Base-by-base conservation (phyloP, 1,140 invertebrate genomes). In the Lithobius niger region DNA sequence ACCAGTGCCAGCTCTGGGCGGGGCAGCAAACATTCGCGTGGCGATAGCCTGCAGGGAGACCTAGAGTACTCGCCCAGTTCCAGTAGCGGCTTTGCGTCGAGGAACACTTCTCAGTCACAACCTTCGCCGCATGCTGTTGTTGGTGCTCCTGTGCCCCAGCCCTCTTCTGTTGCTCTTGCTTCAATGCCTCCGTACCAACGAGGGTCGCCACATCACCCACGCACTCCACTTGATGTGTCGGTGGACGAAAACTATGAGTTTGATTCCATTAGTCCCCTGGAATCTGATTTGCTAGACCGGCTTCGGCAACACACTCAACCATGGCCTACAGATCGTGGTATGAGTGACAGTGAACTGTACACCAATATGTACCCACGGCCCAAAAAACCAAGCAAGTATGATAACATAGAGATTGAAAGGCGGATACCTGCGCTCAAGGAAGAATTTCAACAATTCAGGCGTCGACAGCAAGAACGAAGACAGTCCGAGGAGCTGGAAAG, bases 221-320 rank as follows among this genome's bases (percentile, higher is more conserved):
- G 43, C 60, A 63, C 61, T 59, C 50, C 64, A 51, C 64, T 83
- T 13, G 88, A 92, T 70, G 80, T 84, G 52, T 92, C 88, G 63
- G 90, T 92, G 40, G 92, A 95, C 69, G 89, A 88, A 45, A 91
- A 95, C 69, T 96, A 95, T 71, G 91, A 95, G 71, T 95, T 93
- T 73, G 88, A 93, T 70, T 81, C 71, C 13, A 58, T 66, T 45
- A 63, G 65, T 56, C 67, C 67, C 49, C 57, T 67, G 19, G 70
- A 69, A 57, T 59, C 63, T 31, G 65, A 67, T 53, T 56, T 68
- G 4, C 71, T 75, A 45, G 69, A 77, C 28, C 69, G 61, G 66
- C 60, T 62, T 57, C 55, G 65, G 26, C 61, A 58, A 21, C 59
- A 36, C 31, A 22, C 40, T 26, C 58, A 61, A 42, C 62, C 59